Conservation (phyloP, 2,113 vertebrate species). For the Illadopsis cleaveri region DNA sequence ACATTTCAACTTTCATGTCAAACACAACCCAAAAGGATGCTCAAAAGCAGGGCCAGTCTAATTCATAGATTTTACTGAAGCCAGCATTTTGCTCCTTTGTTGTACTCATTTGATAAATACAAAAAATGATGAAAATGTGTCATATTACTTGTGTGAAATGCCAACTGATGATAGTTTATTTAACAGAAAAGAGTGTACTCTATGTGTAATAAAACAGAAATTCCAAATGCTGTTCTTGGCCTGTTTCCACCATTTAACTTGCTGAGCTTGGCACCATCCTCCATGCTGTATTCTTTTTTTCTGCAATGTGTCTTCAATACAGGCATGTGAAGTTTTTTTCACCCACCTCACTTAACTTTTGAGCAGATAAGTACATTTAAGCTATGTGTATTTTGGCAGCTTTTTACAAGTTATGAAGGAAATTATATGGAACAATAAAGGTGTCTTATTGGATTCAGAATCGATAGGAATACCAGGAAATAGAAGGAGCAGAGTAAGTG, state of each 20-base stretch:
- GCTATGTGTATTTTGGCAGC: not conserved
- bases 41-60: not conserved
- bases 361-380: not conserved
- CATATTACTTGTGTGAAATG: constrained; percentile 2
- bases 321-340: not conserved
- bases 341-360: not conserved
- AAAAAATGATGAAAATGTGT: not conserved
- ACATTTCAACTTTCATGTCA: not conserved
- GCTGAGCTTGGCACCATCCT: not conserved
- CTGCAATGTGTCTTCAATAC: not conserved
- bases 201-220: constrained; percentile 30
- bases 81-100: not conserved
- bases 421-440: not conserved
- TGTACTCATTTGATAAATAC: not conserved
- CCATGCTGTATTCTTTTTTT: not conserved
- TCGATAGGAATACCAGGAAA: not conserved
- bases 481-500: not conserved
- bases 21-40: not conserved
- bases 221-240: constrained; percentile 1
- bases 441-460: not conserved
- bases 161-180: not conserved
- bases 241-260: not conserved
- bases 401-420: not conserved
- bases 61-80: not conserved
- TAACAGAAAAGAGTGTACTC: not conserved